Percentiles rank a stretch among this genome's conserved stretches.
Conservation (phyloP, 2,113 vertebrate species). For the Coturnix japonica region DNA sequence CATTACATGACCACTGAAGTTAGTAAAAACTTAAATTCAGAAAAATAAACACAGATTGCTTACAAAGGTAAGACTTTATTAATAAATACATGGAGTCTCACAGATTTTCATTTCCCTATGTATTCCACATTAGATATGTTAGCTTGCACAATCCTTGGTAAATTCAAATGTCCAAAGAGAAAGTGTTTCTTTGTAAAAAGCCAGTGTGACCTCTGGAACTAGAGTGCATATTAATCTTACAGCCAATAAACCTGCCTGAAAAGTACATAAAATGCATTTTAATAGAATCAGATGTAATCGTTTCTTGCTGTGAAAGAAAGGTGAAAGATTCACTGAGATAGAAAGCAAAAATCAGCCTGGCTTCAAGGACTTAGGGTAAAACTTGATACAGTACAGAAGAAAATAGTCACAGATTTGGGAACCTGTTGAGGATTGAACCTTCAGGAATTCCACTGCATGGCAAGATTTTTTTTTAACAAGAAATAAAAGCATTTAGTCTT, state of each 20-base stretch:
- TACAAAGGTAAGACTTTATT: neutral
- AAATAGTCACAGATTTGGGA: neutral
- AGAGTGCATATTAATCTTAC: constrained; percentile 39
- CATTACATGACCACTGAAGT: neutral
- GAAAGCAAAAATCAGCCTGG: neutral
- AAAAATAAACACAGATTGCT: neutral
- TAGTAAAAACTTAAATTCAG: neutral
- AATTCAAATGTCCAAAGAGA: neutral
- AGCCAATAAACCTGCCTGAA: constrained; percentile 28
- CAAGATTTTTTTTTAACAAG: neutral
- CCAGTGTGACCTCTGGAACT: neutral
- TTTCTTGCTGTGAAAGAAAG: constrained; percentile 34
- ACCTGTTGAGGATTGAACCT: neutral
- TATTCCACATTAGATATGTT: neutral
- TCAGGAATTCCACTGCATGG: neutral
- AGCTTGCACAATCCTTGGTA: neutral
- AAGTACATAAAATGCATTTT: constrained; percentile 43
- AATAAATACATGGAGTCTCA: neutral
- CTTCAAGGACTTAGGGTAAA: neutral
- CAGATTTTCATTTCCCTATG: neutral
- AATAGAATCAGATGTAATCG: neutral
- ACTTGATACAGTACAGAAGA: neutral
- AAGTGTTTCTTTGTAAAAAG: constrained; percentile 17
- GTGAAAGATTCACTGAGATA: neutral
- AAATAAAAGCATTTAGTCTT: neutral